Evolutionary conservation across 1,140 invertebrate genomes (phyloP), one percentile per base, ranked within the genome.

Genomic region (Pachypeltis micranthus): DNA sequence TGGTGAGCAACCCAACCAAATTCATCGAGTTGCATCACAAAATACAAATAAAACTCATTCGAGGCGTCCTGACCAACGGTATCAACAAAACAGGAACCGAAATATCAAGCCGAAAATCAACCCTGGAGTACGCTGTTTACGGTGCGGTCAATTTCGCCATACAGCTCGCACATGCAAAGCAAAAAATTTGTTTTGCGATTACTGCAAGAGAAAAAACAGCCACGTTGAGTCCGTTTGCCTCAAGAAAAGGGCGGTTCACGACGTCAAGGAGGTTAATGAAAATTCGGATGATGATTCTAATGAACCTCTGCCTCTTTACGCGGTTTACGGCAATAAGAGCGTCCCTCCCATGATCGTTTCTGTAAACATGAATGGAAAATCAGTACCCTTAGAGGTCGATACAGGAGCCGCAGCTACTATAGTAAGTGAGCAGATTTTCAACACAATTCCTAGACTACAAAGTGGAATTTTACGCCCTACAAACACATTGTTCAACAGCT

Each of bases 151-250:
- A 10, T 21, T 21, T 4, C 4, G 21, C 19, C 47, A 51, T 21
- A 4, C 47, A 51, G 47, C 47, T 51, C 47, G 47, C 47, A 51
- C 47, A 21, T 51, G 47, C 19, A 51, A 4, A 51, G 47, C 47
- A 51, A 51, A 51, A 51, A 51, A 51, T 21, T 21, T 51, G 4
- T 21, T 4, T 21, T 51, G 47, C 21, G 21, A 51, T 4, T 51
- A 10, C 19, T 51, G 47, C 23, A 51, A 51, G 10, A 51, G 12
- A 10, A 51, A 51, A 51, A 51, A 51, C 21, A n/a, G n/a, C n/a
- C 47, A 51, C 23, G 47, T 51, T 4, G 47, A 51, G 23, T 51
- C 47, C 7, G 7, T 51, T 3, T 51, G 47, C 23, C 23, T 51
- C 47, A 51, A 21, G 19, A 51, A 51, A 10, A 51, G 23, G 23